Evolutionary conservation across 1,140 invertebrate genomes (phyloP).

Genomic region (Caenorhabditis inopinata): DNA sequence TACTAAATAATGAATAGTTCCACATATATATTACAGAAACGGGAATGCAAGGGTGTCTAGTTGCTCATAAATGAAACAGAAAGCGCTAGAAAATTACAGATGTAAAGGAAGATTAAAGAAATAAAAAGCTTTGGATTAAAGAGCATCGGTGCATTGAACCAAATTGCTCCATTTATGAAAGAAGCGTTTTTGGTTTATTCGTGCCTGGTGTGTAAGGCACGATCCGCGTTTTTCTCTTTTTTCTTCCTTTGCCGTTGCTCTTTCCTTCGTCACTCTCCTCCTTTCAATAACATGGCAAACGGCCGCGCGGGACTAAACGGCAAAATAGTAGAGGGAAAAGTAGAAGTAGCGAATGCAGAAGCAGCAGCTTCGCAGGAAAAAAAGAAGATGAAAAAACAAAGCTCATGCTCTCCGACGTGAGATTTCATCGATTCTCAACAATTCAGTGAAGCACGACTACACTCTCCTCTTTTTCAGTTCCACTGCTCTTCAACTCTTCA

Average conservation of each 20-base stretch:
- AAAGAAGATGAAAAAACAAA: background rate
- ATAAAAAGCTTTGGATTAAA: background rate
- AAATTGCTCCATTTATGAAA: slow-evolving; percentile 1
- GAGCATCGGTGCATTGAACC: slow-evolving; percentile 16
- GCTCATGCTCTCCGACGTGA: slow-evolving; percentile 21
- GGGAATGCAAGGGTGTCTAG: too few relatives aligned
- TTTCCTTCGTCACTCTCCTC: background rate
- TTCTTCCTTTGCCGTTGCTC: background rate
- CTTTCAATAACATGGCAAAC: slow-evolving; percentile 31
- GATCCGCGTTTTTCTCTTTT: background rate
- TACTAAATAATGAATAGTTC: too few relatives aligned
- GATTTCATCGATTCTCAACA: slow-evolving; percentile 28
- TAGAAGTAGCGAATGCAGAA: background rate
- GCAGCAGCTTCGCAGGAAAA: background rate
- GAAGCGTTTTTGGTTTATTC: slow-evolving; percentile 28
- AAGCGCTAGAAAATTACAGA: background rate
- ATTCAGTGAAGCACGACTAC: slow-evolving; percentile 21
- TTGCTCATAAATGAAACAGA: background rate
- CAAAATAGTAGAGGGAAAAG: background rate
- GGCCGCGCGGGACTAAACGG: slow-evolving; percentile 27
- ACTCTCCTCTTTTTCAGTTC: background rate
- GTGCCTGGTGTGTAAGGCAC: slow-evolving; percentile 21
- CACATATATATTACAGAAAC: too few relatives aligned
- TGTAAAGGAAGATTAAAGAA: background rate
- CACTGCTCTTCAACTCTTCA: background rate